Conservation (phyloP, 2,113 vertebrate genomes). For the Colistium nudipinnis region DNA sequence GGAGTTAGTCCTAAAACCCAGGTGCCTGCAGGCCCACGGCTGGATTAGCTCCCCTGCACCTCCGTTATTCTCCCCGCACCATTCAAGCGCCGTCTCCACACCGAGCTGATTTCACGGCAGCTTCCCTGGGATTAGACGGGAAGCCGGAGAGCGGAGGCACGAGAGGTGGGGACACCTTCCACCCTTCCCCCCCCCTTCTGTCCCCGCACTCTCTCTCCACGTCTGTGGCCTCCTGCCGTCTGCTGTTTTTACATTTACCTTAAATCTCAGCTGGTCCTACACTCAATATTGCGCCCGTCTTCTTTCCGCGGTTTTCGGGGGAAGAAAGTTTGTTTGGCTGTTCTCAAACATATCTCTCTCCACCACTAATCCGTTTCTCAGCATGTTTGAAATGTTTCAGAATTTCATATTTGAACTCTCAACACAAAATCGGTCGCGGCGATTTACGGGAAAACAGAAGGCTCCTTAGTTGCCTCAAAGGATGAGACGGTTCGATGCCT, state of each 20-base stretch:
- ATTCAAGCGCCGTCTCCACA: slow-evolving; percentile 56
- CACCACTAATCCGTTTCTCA: not conserved
- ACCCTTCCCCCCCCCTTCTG: slow-evolving; percentile 11
- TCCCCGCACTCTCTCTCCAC: slow-evolving; percentile 4
- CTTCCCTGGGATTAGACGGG: slow-evolving; percentile 69
- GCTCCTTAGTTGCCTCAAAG: slow-evolving; percentile 1
- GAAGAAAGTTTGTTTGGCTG: not conserved
- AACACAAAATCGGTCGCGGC: not conserved
- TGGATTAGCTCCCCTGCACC: slow-evolving; percentile 65
- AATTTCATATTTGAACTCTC: slow-evolving; percentile 8
- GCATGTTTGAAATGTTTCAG: not conserved
- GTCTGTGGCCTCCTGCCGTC: not conserved
- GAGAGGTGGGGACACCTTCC: slow-evolving; percentile 58
- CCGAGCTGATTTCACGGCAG: slow-evolving; percentile 71
- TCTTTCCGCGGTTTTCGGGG: not conserved
- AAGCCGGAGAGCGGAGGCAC: slow-evolving; percentile 44
- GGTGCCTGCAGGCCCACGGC: slow-evolving; percentile 48
- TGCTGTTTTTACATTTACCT: not conserved
- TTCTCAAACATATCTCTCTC: not conserved
- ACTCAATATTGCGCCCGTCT: not conserved
- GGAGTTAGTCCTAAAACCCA: slow-evolving; percentile 58
- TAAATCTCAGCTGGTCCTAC: too few relatives aligned
- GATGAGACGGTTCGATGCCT: slow-evolving; percentile 34
- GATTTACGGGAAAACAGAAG: slow-evolving; percentile 20
- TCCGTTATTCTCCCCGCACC: slow-evolving; percentile 55